Conservation (phyloP, 2,888 invertebrate genomes). For the Macrophya alboannulata region DNA sequence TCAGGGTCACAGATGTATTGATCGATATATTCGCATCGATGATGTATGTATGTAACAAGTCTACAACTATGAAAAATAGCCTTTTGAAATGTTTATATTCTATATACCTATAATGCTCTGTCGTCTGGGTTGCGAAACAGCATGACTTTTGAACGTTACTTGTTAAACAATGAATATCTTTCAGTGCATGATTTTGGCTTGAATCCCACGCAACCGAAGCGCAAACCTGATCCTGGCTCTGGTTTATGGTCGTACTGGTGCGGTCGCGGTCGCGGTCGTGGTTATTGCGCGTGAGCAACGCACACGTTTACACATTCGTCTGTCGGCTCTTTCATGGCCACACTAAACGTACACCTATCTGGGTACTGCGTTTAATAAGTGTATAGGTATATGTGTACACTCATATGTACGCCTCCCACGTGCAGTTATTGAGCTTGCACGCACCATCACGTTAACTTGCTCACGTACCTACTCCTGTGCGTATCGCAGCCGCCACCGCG, state of each 20-base stretch:
- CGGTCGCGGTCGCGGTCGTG: constrained; percentile 4
- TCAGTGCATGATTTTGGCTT: background rate
- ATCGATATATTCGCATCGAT: background rate
- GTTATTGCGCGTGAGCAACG: constrained; percentile 7
- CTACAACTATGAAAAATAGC: background rate
- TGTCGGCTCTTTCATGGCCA: constrained; percentile 23
- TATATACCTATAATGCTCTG: background rate
- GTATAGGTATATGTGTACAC: background rate
- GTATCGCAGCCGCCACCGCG: background rate
- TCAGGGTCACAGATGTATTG: background rate
- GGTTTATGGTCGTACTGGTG: background rate
- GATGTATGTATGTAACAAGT: background rate
- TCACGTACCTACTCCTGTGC: constrained; percentile 1
- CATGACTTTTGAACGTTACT: constrained; percentile 13
- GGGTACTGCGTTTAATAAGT: background rate
- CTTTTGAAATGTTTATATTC: background rate
- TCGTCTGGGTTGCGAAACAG: background rate
- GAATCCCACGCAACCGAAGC: constrained; percentile 17
- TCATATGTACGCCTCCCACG: constrained; percentile 4
- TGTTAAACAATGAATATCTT: constrained; percentile 3
- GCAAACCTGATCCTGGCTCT: constrained; percentile 18
- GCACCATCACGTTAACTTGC: constrained; percentile 13
- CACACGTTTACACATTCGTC: constrained; percentile 23
- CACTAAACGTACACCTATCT: background rate
- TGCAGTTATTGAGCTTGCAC: constrained; percentile 1